A percentile compares a stretch with the other conserved stretches of the same genome.
Conservation (phyloP, 2,113 vertebrate genomes). For the Chamaetylas fuelleborni region DNA sequence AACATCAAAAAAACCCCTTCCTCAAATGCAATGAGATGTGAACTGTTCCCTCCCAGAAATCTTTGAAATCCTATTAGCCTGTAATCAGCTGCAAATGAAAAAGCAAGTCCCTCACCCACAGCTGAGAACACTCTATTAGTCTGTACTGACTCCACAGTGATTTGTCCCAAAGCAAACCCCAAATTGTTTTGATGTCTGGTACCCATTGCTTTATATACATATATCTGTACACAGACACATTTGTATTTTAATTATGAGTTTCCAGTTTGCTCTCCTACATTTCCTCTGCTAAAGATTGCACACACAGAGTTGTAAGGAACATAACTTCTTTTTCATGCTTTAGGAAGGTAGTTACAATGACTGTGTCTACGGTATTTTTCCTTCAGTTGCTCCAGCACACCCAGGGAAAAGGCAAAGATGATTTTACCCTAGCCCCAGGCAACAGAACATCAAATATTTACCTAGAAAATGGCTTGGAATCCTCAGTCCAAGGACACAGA, state of each 20-base stretch:
- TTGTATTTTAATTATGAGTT: constrained; percentile 14
- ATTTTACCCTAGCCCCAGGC: neutral
- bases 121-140: neutral
- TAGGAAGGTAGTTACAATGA: neutral
- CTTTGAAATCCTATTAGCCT: constrained; percentile 53
- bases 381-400: neutral
- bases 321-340: neutral
- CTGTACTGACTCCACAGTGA: neutral
- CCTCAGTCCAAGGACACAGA: neutral
- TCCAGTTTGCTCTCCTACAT: neutral
- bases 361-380: neutral
- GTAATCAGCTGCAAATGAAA: constrained; percentile 46
- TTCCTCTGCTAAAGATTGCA: neutral
- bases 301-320: neutral
- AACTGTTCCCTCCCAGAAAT: constrained; percentile 46
- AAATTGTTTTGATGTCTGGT: neutral
- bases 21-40: constrained; percentile 19
- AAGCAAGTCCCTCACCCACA: neutral
- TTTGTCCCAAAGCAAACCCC: constrained; percentile 9
- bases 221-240: neutral
- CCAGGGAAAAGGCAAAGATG: neutral
- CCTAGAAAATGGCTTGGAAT: neutral
- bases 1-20: neutral
- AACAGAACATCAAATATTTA: constrained; percentile 36
- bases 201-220: neutral